phyloP scores from a whole-genome alignment of 2,888 invertebrate species.

The Tuta absoluta region DNA sequence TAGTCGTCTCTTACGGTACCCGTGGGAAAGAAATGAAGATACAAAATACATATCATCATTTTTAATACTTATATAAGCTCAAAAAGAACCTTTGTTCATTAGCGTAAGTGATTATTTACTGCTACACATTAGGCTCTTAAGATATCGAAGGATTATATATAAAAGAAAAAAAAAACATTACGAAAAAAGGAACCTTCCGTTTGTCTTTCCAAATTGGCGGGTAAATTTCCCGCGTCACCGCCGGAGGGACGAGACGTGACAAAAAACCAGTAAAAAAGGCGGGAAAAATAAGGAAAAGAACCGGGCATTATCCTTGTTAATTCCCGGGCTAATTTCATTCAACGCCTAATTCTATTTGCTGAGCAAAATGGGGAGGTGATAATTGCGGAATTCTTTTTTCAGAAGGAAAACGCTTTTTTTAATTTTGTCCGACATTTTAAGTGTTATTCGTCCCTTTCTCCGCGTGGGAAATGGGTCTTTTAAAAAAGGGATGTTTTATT shows the following conservation, averaged over 20 bases:
- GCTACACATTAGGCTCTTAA: not conserved
- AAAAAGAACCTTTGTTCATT: too few relatives aligned
- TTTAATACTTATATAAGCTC: too few relatives aligned
- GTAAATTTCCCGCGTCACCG: conserved; percentile 51
- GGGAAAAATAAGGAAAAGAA: conserved; percentile 65
- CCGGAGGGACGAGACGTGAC: conserved; percentile 51
- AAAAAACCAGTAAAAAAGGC: conserved; percentile 60
- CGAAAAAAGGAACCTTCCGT: conserved; percentile 33
- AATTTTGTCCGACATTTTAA: conserved; percentile 48
- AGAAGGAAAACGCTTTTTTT: conserved; percentile 57
- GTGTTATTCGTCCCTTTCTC: conserved; percentile 44
- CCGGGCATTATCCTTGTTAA: conserved; percentile 79
- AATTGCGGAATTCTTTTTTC: conserved; percentile 74
- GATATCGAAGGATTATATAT: not conserved
- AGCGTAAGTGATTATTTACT: too few relatives aligned
- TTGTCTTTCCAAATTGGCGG: conserved; percentile 61
- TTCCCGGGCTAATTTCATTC: conserved; percentile 79
- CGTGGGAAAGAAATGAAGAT: too few relatives aligned
- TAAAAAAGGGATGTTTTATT: conserved; percentile 26
- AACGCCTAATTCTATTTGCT: conserved; percentile 78
- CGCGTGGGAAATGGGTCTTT: conserved; percentile 57
- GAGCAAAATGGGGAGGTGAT: conserved; percentile 77
- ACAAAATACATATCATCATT: too few relatives aligned
- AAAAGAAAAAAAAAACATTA: not conserved
- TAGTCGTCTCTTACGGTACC: too few relatives aligned